Base-by-base conservation (phyloP, 2,797 vertebrate genomes). In the Gorsachius magnificus region DNA sequence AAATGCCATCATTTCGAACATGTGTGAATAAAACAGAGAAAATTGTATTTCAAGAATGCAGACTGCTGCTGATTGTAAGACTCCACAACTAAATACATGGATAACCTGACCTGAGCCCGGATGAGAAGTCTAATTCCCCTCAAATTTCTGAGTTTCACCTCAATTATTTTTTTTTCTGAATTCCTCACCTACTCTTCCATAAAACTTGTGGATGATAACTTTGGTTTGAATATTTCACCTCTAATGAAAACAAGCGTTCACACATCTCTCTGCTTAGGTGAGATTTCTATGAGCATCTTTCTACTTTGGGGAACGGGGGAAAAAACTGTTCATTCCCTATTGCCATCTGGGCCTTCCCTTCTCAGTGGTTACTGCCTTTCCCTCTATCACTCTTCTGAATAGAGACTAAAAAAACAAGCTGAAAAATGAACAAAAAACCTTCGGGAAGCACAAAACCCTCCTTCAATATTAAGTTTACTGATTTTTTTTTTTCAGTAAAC, bases 51-150 rank as follows among this genome's bases (percentile, higher is more conserved):
- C 38, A 83, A 28, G 33, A 65, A 38, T n/a, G 19, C 50, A 90
- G 48, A 68, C 29, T 50, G 10, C 45, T 43, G 11, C 41, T 89
- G n/a, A 38, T 41, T 60, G 25, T 43, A 60, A 69, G 72, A 56
- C 15, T 74, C 10, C 2, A 4, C 31, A 72, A 50, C 3, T 12
- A 76, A 65, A 26, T 41, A 46, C 1, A 0, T 35, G 25, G 21
- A 31, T 78, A 76, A 53, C 3, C 45, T 20, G 41, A 89, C 56
- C 18, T 68, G 16, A 71, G 10, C 8, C n/a, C 82, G 16, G 58
- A 82, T 48, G 12, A 87, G 31, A 84, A 89, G 21, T 33, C 18
- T 60, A 60, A 56, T 61, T 88, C 16, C 19, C 10, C 17, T 41
- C 8, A 57, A 76, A 77, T 36, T 88, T 3, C 16, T 35, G 21